phyloP scores from a whole-genome alignment of 2,888 invertebrate genomes.

The Drosophila conformis region DNA sequence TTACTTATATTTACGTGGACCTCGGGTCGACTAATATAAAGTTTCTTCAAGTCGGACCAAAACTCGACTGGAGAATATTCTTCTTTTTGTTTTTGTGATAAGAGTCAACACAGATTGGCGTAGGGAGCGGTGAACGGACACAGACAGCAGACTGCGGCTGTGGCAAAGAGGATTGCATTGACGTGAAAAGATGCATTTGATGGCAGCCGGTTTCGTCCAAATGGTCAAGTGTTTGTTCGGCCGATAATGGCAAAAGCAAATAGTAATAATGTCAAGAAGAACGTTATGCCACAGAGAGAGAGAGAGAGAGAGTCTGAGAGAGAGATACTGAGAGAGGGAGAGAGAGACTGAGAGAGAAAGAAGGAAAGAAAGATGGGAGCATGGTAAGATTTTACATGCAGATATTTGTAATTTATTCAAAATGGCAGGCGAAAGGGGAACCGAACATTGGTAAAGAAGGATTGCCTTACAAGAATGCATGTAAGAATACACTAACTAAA shows the following conservation, averaged over 20 bases:
- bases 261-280: not conserved
- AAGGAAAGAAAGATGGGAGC: not conserved
- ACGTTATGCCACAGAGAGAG: not conserved
- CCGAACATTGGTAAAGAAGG: slow-evolving; percentile 1
- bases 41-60: not conserved
- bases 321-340: not conserved
- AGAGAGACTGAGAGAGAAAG: not conserved
- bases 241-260: slow-evolving; percentile 14
- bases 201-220: slow-evolving; percentile 11
- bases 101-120: slow-evolving; percentile 21
- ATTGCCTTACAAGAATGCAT: not conserved
- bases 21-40: not conserved
- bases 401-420: slow-evolving; percentile 18
- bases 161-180: slow-evolving; percentile 1
- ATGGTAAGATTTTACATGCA: not conserved
- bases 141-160: not conserved
- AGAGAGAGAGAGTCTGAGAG: not conserved
- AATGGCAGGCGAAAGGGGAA: slow-evolving; percentile 4
- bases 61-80: not conserved
- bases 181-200: slow-evolving; percentile 11
- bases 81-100: slow-evolving; percentile 2
- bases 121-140: not conserved
- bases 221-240: slow-evolving; percentile 15
- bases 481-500: not conserved
- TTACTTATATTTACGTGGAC: not conserved